Conservation (phyloP, 2,113 vertebrate genomes). For the Heteronetta atricapilla region DNA sequence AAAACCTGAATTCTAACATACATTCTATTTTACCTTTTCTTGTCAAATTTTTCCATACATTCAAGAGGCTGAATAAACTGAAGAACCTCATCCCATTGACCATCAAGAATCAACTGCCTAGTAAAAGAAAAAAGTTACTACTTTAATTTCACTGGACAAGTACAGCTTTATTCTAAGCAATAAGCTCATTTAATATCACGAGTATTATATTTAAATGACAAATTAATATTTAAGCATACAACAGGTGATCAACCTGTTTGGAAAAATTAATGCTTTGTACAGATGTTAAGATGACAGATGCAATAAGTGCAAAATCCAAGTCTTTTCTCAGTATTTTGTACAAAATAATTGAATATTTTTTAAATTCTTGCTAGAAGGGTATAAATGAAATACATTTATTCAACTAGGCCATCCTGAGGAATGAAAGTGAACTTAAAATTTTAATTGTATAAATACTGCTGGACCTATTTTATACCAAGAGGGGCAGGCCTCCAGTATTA, state of each 20-base stretch:
- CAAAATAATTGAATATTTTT: too few species aligned
- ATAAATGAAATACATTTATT: background rate
- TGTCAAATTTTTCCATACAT: slow-evolving; percentile 97
- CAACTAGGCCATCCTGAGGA: background rate
- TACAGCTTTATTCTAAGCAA: background rate
- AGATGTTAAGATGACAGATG: background rate
- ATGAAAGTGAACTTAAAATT: background rate
- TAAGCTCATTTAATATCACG: background rate
- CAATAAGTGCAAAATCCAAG: background rate
- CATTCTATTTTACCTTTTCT: slow-evolving; percentile 85
- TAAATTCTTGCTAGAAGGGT: background rate
- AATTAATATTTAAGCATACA: background rate
- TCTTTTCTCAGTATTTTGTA: background rate
- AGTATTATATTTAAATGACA: background rate
- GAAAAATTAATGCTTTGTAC: background rate
- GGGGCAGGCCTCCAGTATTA: background rate
- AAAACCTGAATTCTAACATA: background rate
- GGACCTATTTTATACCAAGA: background rate
- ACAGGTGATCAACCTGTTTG: background rate
- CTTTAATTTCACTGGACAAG: background rate
- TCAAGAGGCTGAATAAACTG: slow-evolving; percentile 98
- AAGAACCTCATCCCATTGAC: slow-evolving; percentile 98
- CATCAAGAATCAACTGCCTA: slow-evolving; percentile 95
- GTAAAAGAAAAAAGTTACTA: slow-evolving; percentile 19
- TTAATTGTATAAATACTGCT: background rate